A percentile compares a stretch with the other conserved stretches of the same genome.
phyloP scores from a whole-genome alignment of 2,888 invertebrate genomes.

The Caenorhabditis japonica region DNA sequence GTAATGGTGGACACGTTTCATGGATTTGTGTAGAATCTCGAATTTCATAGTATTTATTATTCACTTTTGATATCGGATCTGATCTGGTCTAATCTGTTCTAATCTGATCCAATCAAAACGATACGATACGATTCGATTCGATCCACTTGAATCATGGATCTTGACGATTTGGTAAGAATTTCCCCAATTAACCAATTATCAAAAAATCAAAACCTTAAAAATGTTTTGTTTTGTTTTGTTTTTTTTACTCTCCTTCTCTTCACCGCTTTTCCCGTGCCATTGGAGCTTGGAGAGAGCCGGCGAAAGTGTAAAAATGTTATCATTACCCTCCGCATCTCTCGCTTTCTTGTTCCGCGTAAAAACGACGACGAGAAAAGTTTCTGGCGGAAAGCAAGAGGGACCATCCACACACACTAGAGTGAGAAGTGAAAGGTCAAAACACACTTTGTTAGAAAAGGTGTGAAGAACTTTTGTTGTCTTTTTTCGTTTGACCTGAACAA shows the following conservation, averaged over 20 bases:
- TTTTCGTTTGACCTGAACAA: too few relatives aligned
- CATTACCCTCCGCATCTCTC: slow-evolving; percentile 37
- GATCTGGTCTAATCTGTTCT: too few relatives aligned
- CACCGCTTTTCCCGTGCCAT: slow-evolving; percentile 20
- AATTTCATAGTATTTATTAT: too few relatives aligned
- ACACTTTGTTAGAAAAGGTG: slow-evolving; percentile 1
- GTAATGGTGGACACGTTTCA: too few relatives aligned
- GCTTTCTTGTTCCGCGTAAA: slow-evolving; percentile 27
- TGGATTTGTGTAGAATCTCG: too few relatives aligned
- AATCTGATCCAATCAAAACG: too few relatives aligned
- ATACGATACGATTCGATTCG: too few relatives aligned
- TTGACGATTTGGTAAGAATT: slow-evolving; percentile 41
- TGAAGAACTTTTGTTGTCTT: too few relatives aligned
- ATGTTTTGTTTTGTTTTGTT: too few relatives aligned
- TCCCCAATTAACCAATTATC: not conserved
- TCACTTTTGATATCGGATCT: too few relatives aligned
- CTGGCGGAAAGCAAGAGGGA: not conserved
- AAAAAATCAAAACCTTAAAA: not conserved
- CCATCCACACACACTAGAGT: not conserved
- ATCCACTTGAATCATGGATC: slow-evolving; percentile 36
- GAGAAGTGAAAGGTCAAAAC: slow-evolving; percentile 5
- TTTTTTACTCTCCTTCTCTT: slow-evolving; percentile 24
- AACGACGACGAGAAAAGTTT: slow-evolving; percentile 16
- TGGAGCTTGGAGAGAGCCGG: slow-evolving; percentile 22
- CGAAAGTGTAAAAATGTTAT: slow-evolving; percentile 52